Conservation (phyloP, 2,797 vertebrate genomes). For the Syncerus caffer region DNA sequence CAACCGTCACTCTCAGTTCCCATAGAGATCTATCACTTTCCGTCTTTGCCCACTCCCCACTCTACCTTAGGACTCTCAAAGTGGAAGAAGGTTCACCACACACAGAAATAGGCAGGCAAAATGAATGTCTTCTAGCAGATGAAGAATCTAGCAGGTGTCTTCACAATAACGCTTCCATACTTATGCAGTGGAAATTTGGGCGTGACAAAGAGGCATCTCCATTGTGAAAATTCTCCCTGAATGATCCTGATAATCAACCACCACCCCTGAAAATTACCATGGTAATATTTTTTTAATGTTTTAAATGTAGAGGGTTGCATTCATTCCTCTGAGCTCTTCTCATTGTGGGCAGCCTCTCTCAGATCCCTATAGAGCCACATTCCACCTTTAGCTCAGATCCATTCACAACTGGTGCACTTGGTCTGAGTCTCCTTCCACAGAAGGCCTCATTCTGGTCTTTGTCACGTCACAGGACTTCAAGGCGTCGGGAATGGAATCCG, state of each 20-base stretch:
- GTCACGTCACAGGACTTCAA: slow-evolving; percentile 66
- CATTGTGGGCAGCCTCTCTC: neutral
- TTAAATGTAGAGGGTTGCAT: neutral
- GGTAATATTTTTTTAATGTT: neutral
- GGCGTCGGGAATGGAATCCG: slow-evolving; percentile 74
- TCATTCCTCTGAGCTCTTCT: neutral
- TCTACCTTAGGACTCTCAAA: neutral
- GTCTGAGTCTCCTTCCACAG: neutral
- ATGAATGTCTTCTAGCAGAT: neutral
- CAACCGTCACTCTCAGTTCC: neutral
- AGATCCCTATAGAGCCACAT: neutral
- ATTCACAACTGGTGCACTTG: neutral
- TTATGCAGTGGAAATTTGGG: neutral
- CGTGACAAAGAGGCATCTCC: neutral
- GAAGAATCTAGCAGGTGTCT: neutral
- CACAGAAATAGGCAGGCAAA: neutral
- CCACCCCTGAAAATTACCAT: neutral
- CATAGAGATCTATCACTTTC: neutral
- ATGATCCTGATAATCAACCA: neutral
- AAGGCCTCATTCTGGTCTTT: neutral
- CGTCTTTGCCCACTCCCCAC: neutral
- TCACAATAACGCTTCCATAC: neutral
- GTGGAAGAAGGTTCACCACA: neutral
- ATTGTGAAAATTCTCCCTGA: neutral
- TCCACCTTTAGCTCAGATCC: neutral